Evolutionary conservation across 2,797 vertebrate genomes (phyloP).

Genomic region (Bufotes viridis): DNA sequence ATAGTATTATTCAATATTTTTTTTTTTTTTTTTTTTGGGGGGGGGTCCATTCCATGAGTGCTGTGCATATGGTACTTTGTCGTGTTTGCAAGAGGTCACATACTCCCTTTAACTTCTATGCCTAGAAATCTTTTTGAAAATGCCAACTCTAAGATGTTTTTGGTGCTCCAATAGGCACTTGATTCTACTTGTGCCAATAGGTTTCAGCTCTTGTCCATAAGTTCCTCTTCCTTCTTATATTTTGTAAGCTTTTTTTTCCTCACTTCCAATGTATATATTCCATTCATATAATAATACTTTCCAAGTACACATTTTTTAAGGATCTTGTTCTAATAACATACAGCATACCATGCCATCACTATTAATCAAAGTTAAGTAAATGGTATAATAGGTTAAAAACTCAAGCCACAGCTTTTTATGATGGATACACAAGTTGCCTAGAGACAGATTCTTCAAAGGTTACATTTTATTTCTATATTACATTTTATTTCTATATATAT

Average conservation of each 20-base stretch:
- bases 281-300: background rate
- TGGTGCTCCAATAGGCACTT: no score
- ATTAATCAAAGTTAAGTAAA: constrained; percentile 2
- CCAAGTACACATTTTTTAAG: background rate
- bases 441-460: constrained; percentile 11
- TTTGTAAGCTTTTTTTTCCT: background rate
- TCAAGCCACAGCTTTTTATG: background rate
- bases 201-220: no score
- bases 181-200: no score
- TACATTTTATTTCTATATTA: constrained; percentile 28
- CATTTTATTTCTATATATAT: constrained; percentile 14
- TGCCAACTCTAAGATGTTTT: no score
- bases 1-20: no score
- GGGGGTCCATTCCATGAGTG: no score
- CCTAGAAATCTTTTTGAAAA: no score
- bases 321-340: background rate
- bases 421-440: background rate
- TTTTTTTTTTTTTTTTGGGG: no score
- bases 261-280: background rate
- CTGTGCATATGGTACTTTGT: no score
- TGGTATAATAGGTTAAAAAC: background rate
- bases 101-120: no score
- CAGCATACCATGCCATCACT: background rate
- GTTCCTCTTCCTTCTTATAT: background rate
- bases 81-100: no score